Evolutionary conservation across 1,140 invertebrate genomes (phyloP), one percentile per base, ranked within the genome.

Genomic region (Nephila pilipes): DNA sequence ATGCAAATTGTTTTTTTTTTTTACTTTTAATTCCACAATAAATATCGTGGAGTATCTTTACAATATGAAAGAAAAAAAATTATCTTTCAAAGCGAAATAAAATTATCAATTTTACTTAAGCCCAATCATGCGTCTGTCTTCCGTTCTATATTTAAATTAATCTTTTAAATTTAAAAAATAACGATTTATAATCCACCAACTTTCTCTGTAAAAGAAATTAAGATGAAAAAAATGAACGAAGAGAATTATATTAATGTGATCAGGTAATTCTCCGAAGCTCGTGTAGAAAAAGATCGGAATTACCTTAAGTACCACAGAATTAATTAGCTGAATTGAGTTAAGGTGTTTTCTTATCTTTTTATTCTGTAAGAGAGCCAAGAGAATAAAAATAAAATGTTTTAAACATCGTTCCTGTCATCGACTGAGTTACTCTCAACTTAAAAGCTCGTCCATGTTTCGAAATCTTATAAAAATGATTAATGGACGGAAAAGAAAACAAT

Each of bases 381-480:
- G 29, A 75, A 75, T 75, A 22, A 60, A 75, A 36, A 75, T 32
- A 75, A 29, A 75, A 32, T 32, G 18, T 75, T 36, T 29, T 32
- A 60, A 75, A 75, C 69, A 32, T 36, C 25, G 29, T 75, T 75
- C 32, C 69, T 75, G 69, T 36, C 69, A 75, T 75, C 29, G 20
- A 32, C 18, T 36, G 69, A 75, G 69, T 75, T 75, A 5, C 29
- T 32, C 32, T 10, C 25, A 75, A 29, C 32, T 75, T 75, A 18
- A 75, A 32, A 36, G 29, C 18, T 75, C 29, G 25, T 1, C 16
- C 29, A 29, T 29, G 18, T 32, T 75, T 75, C 69, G 36, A 20
- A 75, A 75, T 75, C 69, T 75, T 75, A 75, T 75, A 75, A 75
- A 75, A 75, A 75, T 75, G 29, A 75, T 75, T 75, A 75, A 75